Evolutionary conservation across 2,888 invertebrate species (phyloP), one percentile per base, ranked within the genome.

Genomic region (Caradrina kadenii): DNA sequence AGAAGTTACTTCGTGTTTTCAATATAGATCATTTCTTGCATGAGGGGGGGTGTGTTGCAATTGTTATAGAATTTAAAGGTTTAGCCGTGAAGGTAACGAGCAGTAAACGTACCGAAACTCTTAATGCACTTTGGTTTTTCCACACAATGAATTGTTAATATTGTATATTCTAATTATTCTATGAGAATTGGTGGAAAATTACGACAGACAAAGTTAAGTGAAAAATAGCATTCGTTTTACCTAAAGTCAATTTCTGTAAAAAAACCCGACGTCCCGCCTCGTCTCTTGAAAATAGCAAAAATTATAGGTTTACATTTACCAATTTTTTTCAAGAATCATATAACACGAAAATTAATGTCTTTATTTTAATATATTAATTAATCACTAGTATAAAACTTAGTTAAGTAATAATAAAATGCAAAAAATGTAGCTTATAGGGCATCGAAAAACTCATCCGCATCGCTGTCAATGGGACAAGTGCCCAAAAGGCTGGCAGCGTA

Each of bases 71-170:
- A 69, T 58, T 35, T 48, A 54, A 61, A 58, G 52, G 54, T n/a
- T 63, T 60, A 66, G 39, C 52, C 31, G 62, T 66, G 78, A 78
- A 78, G 75, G 64, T 69, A 26, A 69, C 39, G 39, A 59, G 19
- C 56, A 66, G 42, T 48, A 63, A 70, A 71, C 59, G 48, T 70
- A 70, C 45, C 53, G 55, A 61, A 69, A 67, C 49, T 59, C 49
- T 48, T 13, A 39, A 62, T 69, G 42, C 48, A 52, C 7, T 54
- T 58, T 26, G 42, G 77, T 22, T 77, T 74, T 77, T 65, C 70
- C 48, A 55, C 42, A 31, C 2, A 67, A 6, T 56, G 7, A 39
- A 39, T 56, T 52, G 21, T 42, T 35, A 31, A 50, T 64, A 15
- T 68, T 49, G 13, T 45, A 17, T 54, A 59, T 76, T 71, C 26